Percentiles rank a stretch among this genome's conserved stretches.
These are phyloP conservation scores for Pelodiscus sinensis DNA, from an alignment of 2,113 vertebrate species.

Conservation along the genomic window DNA sequence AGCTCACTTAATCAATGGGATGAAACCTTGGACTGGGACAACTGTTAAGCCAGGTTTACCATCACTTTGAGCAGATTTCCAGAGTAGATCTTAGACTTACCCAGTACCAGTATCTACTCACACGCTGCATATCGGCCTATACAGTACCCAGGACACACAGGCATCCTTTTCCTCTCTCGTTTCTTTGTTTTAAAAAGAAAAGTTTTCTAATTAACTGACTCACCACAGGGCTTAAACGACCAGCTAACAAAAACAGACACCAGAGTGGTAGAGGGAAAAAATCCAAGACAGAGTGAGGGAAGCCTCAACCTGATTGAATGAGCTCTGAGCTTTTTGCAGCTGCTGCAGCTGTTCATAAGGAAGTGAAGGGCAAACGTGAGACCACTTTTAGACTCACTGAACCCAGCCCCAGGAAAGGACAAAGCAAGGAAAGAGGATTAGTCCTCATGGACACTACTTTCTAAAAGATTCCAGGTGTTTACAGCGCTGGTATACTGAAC, in stretches of 20 bases:
- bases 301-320: not conserved
- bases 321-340: not conserved
- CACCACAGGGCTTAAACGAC: not conserved
- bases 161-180: not conserved
- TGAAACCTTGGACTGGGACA: not conserved
- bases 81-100: not conserved
- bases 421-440: not conserved
- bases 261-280: not conserved
- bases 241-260: not conserved
- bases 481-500: not conserved
- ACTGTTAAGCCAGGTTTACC: rapidly evolving
- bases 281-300: rapidly evolving
- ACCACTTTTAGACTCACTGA: not conserved
- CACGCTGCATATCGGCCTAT: not conserved
- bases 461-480: not conserved
- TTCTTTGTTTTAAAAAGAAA: not conserved
- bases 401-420: not conserved
- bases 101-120: not conserved
- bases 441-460: not conserved
- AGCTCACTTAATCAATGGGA: not conserved
- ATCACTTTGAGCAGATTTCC: not conserved
- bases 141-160: not conserved
- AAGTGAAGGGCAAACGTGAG: not conserved
- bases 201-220: not conserved
- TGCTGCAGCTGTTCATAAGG: not conserved